Conservation (phyloP, 1,140 invertebrate genomes). For the Melanaphis sacchari region DNA sequence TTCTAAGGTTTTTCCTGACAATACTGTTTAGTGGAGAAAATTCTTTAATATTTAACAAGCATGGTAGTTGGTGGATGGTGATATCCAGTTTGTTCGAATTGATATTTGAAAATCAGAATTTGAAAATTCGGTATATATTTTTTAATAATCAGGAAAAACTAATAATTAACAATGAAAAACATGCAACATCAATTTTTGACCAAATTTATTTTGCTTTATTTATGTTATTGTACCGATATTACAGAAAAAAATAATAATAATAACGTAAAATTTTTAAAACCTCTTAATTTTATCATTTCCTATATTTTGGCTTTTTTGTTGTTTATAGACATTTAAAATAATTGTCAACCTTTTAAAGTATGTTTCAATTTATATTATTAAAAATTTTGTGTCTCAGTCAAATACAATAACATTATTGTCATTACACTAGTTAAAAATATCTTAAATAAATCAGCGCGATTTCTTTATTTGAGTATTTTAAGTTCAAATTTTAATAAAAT, state of each 20-base stretch:
- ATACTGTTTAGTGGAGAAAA: no score
- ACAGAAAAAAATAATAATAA: not conserved
- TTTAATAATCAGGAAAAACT: not conserved
- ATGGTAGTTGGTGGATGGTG: no score
- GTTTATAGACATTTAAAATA: not conserved
- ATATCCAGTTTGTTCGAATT: not conserved
- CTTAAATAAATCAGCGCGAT: not conserved
- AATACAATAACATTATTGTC: not conserved
- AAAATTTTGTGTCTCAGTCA: not conserved
- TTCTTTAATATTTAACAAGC: no score
- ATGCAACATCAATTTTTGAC: not conserved
- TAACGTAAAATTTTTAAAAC: not conserved
- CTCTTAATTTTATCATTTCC: not conserved
- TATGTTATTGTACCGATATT: not conserved
- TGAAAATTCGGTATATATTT: not conserved
- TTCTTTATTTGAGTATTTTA: not conserved
- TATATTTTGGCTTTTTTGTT: not conserved
- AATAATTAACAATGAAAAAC: not conserved
- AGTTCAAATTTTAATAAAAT: not conserved
- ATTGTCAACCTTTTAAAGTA: no score
- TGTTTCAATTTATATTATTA: not conserved
- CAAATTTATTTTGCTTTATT: not conserved
- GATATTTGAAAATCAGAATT: not conserved
- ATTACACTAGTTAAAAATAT: not conserved
- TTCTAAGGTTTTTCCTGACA: no score